phyloP scores from a whole-genome alignment of 2,888 invertebrate species.

The Metacarcinus magister region DNA sequence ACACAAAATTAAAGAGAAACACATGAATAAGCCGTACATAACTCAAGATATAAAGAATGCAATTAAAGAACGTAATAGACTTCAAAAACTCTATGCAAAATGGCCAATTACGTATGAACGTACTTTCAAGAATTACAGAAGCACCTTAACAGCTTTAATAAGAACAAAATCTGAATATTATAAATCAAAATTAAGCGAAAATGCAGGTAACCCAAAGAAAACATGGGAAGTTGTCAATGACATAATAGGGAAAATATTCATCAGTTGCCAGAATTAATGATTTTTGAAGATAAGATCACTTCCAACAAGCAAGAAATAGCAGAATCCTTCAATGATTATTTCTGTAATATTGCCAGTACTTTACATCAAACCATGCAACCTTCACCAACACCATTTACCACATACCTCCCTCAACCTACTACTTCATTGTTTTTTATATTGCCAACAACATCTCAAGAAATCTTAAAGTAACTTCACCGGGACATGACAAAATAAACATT shows the following conservation, averaged over 20 bases:
- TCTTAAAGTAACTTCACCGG: no score
- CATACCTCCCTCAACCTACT: neutral
- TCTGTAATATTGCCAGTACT: neutral
- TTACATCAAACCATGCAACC: neutral
- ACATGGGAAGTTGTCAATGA: no score
- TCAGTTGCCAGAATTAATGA: no score
- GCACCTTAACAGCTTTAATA: neutral
- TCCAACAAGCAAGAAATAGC: no score
- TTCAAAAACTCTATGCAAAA: neutral
- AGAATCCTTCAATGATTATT: neutral
- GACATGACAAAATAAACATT: no score
- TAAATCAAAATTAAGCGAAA: no score
- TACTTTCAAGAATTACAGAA: neutral
- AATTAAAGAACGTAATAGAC: neutral
- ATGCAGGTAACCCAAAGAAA: no score
- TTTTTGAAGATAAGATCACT: no score
- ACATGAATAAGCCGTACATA: neutral
- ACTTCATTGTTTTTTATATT: no score
- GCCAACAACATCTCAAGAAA: no score
- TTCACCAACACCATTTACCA: neutral
- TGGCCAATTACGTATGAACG: conserved; percentile 14
- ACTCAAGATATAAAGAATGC: neutral
- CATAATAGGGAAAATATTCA: no score
- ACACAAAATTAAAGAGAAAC: neutral
- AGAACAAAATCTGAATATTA: neutral